Conservation (phyloP, 2,113 vertebrate genomes). For the Colossoma macropomum region DNA sequence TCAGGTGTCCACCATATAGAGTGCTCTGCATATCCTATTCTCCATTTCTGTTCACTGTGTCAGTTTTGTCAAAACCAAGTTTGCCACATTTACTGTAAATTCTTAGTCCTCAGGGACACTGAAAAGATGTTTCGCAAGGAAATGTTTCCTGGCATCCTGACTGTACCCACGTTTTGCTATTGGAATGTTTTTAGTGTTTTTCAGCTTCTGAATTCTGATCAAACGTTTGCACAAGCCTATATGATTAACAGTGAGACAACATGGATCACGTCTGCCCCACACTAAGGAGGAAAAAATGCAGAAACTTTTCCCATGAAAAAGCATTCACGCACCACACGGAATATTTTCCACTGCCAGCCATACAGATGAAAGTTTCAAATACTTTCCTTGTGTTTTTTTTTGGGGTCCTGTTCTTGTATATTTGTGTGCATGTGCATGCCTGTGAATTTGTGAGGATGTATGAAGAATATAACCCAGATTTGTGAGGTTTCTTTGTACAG, state of each 20-base stretch:
- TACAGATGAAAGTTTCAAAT: neutral
- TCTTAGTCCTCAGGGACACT: too few species aligned
- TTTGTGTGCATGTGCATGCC: neutral
- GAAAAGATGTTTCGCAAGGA: too few species aligned
- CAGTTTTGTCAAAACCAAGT: too few species aligned
- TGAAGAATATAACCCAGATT: too few species aligned
- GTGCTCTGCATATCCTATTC: too few species aligned
- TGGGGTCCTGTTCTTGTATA: neutral
- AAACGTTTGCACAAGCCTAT: neutral
- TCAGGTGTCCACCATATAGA: too few species aligned
- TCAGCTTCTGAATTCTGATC: neutral
- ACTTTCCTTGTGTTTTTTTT: neutral
- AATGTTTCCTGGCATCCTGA: too few species aligned
- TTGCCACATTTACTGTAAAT: too few species aligned
- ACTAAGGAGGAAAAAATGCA: neutral
- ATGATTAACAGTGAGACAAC: neutral
- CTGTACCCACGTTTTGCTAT: too few species aligned
- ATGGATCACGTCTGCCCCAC: neutral
- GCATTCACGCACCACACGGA: neutral
- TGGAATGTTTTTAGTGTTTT: too few species aligned
- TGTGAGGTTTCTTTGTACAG: too few species aligned
- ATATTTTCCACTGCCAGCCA: neutral
- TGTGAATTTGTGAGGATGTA: neutral
- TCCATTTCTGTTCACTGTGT: too few species aligned
- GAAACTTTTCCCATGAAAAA: slow-evolving; percentile 11